Evolutionary conservation across 1,140 invertebrate genomes (phyloP), one percentile per base, ranked within the genome.

Genomic region (Phthorimaea operculella): DNA sequence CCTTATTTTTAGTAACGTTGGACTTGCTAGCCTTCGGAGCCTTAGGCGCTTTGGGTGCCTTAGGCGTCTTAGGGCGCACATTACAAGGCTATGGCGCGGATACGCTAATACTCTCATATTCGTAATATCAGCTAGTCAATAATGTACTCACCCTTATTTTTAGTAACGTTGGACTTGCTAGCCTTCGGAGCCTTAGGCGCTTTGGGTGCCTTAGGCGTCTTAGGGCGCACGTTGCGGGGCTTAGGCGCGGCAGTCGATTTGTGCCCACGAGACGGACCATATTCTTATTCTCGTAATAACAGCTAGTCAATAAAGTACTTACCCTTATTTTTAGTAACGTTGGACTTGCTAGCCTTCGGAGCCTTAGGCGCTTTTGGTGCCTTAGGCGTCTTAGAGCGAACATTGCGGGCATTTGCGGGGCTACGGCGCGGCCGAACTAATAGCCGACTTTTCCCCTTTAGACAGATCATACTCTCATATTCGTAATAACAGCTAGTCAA

Each of bases 1-100:
- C 63, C 74, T 76, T 83, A 81, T 63, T 74, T 72, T 82, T 78
- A 79, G 71, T 74, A 58, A 63, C 78, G 60, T 70, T 82, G 59
- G 70, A 28, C 72, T 81, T 83, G 33, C 42, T 36, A 8, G 34
- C 12, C 12, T 36, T 36, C 7, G 34, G 66, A 57, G 67, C 54
- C 59, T 73, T 78, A 44, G 60, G 57, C 49, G 57, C 12, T 64
- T n/a, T n/a, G n/a, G n/a, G n/a, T n/a, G n/a, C n/a, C n/a, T n/a
- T n/a, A n/a, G n/a, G n/a, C n/a, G n/a, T n/a, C 49, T 65, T 69
- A 12, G 74, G 54, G 21, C 65, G 68, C 39, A 70, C 33, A 44
- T 74, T 61, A 5, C 79, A 64, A 11, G 81, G 70, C 55, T 81
- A 83, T 0, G 77, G 74, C 11, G 76, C 76, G 15, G 72, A 78